Conservation (phyloP, 2,888 invertebrate species). For the Leptinotarsa rubiginosa region DNA sequence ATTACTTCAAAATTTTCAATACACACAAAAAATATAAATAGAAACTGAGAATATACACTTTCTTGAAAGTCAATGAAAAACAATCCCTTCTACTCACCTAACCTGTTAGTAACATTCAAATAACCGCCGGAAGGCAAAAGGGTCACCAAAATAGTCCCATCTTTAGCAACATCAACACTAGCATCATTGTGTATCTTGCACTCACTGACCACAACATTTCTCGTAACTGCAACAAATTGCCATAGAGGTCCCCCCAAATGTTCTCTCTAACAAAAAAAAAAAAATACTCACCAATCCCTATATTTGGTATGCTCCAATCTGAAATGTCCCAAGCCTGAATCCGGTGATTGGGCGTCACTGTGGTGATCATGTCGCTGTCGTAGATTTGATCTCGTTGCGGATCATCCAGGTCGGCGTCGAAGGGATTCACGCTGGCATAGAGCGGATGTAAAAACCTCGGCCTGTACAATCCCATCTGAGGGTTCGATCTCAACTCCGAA, state of each 20-base stretch:
- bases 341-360: constrained; percentile 78
- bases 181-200: constrained; percentile 91
- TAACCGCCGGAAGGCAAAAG: constrained; percentile 78
- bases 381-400: constrained; percentile 62
- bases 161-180: constrained; percentile 84
- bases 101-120: constrained; percentile 76
- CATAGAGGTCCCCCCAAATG: background rate
- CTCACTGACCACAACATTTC: constrained; percentile 82
- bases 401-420: constrained; percentile 64
- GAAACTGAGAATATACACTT: too few species aligned
- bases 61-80: background rate
- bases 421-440: constrained; percentile 66
- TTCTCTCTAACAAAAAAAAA: background rate
- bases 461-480: constrained; percentile 58
- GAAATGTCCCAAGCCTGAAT: constrained; percentile 90
- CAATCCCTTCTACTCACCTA: constrained; percentile 69
- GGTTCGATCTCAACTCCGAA: constrained; percentile 55
- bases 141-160: constrained; percentile 82
- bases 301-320: constrained; percentile 77
- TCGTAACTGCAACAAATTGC: constrained; percentile 68
- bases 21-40: too few species aligned
- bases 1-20: too few species aligned
- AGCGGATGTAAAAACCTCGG: constrained; percentile 66
- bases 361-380: constrained; percentile 66
- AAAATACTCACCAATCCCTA: constrained; percentile 74